Evolutionary conservation across 2,888 invertebrate genomes (phyloP).

Genomic region (Isotomurus palustris): DNA sequence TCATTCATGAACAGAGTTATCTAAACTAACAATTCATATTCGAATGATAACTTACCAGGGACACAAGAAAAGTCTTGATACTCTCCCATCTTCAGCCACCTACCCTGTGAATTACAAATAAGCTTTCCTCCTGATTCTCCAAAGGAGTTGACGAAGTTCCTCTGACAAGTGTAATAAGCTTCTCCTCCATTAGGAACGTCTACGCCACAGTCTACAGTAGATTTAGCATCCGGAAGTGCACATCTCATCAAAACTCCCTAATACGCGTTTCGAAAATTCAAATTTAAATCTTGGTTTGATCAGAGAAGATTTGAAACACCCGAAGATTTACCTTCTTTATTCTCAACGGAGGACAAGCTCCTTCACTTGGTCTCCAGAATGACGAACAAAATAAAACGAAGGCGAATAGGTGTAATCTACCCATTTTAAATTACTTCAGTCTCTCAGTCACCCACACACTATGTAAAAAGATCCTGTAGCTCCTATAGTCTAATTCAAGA

Average conservation of each 20-base stretch:
- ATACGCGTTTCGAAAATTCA: background rate
- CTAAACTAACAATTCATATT: background rate
- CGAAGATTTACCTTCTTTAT: conserved; percentile 19
- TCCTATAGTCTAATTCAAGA: no score
- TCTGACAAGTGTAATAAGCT: conserved; percentile 23
- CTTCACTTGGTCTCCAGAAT: background rate
- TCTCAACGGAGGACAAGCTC: conserved; percentile 23
- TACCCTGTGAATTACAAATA: conserved; percentile 25
- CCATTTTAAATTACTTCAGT: background rate
- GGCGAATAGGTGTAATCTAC: background rate
- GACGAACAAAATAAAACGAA: background rate
- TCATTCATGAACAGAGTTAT: background rate
- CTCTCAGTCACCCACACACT: no score
- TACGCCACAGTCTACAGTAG: conserved; percentile 23
- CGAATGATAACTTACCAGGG: conserved; percentile 21
- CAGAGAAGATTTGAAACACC: background rate
- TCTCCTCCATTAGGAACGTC: conserved; percentile 32
- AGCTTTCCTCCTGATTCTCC: conserved; percentile 28
- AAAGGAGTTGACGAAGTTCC: conserved; percentile 21
- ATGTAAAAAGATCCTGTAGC: no score
- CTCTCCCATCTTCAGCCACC: conserved; percentile 21
- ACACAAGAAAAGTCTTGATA: conserved; percentile 31
- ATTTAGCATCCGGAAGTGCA: conserved; percentile 22
- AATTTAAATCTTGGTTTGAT: background rate
- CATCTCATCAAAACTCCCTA: conserved; percentile 32